phyloP scores from a whole-genome alignment of 2,888 invertebrate species.

The Hyalella azteca region DNA sequence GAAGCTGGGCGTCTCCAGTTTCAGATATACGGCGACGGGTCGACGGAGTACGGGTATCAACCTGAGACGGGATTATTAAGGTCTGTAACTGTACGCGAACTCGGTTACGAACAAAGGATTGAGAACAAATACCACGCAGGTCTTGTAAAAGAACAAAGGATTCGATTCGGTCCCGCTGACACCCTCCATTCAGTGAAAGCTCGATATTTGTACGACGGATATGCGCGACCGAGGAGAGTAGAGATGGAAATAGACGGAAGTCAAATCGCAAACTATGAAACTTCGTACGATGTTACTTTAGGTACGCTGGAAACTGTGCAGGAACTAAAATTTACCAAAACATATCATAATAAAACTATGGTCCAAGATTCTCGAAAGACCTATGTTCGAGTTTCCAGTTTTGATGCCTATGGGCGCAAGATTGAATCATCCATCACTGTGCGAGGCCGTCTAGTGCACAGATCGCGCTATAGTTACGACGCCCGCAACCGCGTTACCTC shows the following conservation, averaged over 20 bases:
- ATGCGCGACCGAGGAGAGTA: conserved; percentile 70
- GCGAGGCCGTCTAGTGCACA: conserved; percentile 79
- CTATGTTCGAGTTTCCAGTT: conserved; percentile 86
- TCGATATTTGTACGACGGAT: conserved; percentile 91
- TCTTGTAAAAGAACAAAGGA: conserved; percentile 83
- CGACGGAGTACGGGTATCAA: conserved; percentile 60
- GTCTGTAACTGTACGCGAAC: conserved; percentile 50
- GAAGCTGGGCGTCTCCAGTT: conserved; percentile 83
- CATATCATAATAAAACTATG: conserved; percentile 68
- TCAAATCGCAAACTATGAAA: conserved; percentile 53
- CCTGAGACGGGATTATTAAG: conserved; percentile 56
- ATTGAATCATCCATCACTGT: conserved; percentile 75
- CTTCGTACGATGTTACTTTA: conserved; percentile 81
- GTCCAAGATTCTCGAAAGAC: conserved; percentile 90
- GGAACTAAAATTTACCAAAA: conserved; percentile 78
- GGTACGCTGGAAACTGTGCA: conserved; percentile 87
- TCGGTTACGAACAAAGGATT: conserved; percentile 62
- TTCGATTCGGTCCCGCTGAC: conserved; percentile 84
- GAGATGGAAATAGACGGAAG: conserved; percentile 80
- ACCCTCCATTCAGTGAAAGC: conserved; percentile 85
- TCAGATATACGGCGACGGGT: conserved; percentile 67
- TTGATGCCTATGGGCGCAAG: conserved; percentile 83
- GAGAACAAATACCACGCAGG: conserved; percentile 91
- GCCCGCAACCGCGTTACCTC: conserved; percentile 82
- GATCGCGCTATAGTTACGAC: conserved; percentile 83